Conservation (phyloP, 23 tunicate genomes). For the Styela clava region DNA sequence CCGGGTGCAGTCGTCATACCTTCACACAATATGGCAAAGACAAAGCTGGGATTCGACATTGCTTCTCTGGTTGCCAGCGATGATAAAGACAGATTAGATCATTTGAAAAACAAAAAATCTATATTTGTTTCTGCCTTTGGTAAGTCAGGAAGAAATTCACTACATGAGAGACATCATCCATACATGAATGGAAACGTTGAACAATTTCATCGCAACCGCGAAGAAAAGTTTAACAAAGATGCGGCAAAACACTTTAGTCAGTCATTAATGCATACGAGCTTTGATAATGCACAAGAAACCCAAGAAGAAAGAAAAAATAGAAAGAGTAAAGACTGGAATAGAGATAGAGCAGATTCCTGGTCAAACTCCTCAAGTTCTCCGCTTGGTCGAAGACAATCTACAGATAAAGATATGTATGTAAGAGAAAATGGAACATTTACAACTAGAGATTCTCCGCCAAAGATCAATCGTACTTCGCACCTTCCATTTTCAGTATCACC, state of each 20-base stretch:
- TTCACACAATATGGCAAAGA: constrained; percentile 23
- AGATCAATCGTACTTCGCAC: background rate
- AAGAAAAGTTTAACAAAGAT: background rate
- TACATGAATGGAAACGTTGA: background rate
- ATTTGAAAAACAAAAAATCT: background rate
- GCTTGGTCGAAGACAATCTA: background rate
- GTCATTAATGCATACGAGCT: background rate
- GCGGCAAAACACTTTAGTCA: background rate
- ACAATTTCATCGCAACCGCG: background rate
- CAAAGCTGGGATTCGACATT: constrained; percentile 61
- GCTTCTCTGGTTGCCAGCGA: constrained; percentile 63
- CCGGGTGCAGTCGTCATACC: constrained; percentile 19
- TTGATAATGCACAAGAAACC: background rate
- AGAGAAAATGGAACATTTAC: background rate
- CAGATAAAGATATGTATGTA: background rate
- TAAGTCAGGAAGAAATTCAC: background rate
- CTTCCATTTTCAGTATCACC: background rate
- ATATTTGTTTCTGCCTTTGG: constrained; percentile 7
- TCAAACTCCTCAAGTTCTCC: background rate
- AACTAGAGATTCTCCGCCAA: background rate
- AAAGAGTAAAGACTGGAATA: too few relatives aligned
- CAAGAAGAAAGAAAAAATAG: background rate
- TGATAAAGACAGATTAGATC: background rate
- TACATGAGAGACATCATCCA: constrained; percentile 38
- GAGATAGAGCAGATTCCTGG: background rate